These are phyloP conservation scores for Scaptomyza polygonia DNA, from an alignment of 2,888 invertebrate genomes.

Conservation along the genomic window DNA sequence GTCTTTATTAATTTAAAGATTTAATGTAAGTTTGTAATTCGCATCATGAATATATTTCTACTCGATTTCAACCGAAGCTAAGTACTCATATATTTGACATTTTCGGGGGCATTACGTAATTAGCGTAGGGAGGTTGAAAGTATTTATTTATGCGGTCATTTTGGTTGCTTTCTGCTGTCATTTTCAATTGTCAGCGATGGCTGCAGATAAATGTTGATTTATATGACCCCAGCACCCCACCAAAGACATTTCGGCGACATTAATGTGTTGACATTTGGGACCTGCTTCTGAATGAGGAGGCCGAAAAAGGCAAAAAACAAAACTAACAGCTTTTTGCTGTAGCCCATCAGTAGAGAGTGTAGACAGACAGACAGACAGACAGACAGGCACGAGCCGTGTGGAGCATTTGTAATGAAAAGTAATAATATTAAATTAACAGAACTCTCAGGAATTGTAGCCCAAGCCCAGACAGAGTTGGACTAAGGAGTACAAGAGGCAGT, in stretches of 20 bases:
- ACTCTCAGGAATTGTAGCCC: slow-evolving; percentile 68
- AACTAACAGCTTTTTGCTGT: slow-evolving; percentile 63
- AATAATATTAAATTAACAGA: slow-evolving; percentile 81
- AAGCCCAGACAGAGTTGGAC: slow-evolving; percentile 26
- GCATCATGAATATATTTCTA: neutral
- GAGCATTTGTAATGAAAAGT: slow-evolving; percentile 77
- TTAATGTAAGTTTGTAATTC: too few relatives aligned
- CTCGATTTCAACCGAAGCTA: slow-evolving; percentile 2
- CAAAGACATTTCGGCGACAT: slow-evolving; percentile 41
- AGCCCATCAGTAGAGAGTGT: slow-evolving; percentile 26
- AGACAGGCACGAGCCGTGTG: neutral
- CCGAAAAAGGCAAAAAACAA: slow-evolving; percentile 1
- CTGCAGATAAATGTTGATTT: slow-evolving; percentile 74
- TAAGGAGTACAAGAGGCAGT: slow-evolving; percentile 1
- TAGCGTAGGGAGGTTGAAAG: slow-evolving; percentile 29
- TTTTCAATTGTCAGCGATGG: slow-evolving; percentile 73
- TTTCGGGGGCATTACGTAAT: slow-evolving; percentile 32
- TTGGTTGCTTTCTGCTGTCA: slow-evolving; percentile 37
- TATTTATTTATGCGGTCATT: slow-evolving; percentile 50
- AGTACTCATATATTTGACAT: neutral
- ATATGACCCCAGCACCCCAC: slow-evolving; percentile 42
- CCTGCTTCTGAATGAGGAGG: slow-evolving; percentile 21
- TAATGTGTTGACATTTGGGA: slow-evolving; percentile 75
- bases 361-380: neutral
- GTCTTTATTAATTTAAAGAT: too few relatives aligned